Evolutionary conservation across 2,888 invertebrate species (phyloP), one percentile per base, ranked within the genome.

Genomic region (Limenitis camilla): DNA sequence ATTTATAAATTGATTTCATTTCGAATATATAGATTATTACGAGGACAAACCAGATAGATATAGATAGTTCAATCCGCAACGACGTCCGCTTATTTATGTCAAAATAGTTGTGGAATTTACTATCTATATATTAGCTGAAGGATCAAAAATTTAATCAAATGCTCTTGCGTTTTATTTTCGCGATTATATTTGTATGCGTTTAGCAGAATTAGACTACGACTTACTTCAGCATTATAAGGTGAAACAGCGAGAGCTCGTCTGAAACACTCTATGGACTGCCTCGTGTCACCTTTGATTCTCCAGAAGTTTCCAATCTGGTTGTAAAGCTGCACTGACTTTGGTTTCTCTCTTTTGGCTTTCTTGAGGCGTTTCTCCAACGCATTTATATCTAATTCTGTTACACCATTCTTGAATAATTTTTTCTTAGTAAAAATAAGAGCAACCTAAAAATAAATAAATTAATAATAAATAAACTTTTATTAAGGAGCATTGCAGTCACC

Each of bases 281-380:
- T 90, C 5, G 96, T 94, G 72, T 96, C 94, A 5, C 96, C 96
- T 76, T 95, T 94, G 62, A 96, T 94, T 59, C 96, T 90, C 94
- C 95, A 96, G 78, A 94, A 96, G 79, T 96, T 96, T 2, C 96
- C 96, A 69, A 96, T 95, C 78, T 96, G 95, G 76, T 96, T 96
- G 76, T 95, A 96, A 45, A 96, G 88, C 69, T 94, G 93, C 28
- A 94, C 92, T 49, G 94, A 94, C 68, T 93, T 93, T 53, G 94
- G 94, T 80, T 95, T 95, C 88, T 94, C 94, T 67, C 92, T 88
- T 75, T 94, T 94, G 8, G 93, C 93, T 74, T 93, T 94, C 71
- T 92, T 93, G 55, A 95, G 78, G 55, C 92, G 90, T 69, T 90
- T 89, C 67, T 94, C 94, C 56, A 95, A 78, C 29, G 91, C 89